Conservation (phyloP, 2,113 vertebrate species). For the Dasyprocta punctata region DNA sequence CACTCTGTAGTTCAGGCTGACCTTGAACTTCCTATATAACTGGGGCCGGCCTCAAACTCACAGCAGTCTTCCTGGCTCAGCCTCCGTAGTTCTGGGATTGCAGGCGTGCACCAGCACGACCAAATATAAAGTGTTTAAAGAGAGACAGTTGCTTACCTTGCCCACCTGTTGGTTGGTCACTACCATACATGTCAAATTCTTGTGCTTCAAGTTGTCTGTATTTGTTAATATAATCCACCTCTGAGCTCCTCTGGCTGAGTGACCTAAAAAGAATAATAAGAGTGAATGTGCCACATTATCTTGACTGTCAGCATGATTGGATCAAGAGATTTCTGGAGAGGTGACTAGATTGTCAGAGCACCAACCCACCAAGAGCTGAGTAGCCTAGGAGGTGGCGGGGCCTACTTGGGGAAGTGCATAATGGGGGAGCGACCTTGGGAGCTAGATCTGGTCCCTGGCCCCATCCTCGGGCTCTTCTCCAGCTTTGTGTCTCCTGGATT, state of each 20-base stretch:
- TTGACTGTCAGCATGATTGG: not conserved
- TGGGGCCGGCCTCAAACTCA: not conserved
- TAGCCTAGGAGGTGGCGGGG: not conserved
- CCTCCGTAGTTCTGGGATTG: not conserved
- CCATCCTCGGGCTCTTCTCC: not conserved
- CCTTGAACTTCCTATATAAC: not conserved
- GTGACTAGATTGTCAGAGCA: not conserved
- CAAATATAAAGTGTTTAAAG: not conserved
- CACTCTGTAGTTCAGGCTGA: not conserved
- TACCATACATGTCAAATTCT: not conserved
- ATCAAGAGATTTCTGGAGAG: not conserved
- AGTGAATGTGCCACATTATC: not conserved
- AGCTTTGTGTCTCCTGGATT: not conserved
- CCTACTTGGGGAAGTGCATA: too few species aligned
- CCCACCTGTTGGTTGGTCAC: not conserved
- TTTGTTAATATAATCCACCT: slow-evolving; percentile 46
- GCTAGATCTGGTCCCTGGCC: not conserved
- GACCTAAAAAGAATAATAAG: slow-evolving; percentile 42
- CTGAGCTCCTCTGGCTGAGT: not conserved
- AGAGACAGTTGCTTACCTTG: slow-evolving; percentile 55
- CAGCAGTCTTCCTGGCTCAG: not conserved
- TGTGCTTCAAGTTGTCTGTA: slow-evolving; percentile 66
- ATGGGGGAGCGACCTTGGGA: not conserved
- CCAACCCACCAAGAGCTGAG: not conserved
- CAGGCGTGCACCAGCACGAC: not conserved